phyloP scores from a whole-genome alignment of 2,797 vertebrate species.

The Anableps anableps region DNA sequence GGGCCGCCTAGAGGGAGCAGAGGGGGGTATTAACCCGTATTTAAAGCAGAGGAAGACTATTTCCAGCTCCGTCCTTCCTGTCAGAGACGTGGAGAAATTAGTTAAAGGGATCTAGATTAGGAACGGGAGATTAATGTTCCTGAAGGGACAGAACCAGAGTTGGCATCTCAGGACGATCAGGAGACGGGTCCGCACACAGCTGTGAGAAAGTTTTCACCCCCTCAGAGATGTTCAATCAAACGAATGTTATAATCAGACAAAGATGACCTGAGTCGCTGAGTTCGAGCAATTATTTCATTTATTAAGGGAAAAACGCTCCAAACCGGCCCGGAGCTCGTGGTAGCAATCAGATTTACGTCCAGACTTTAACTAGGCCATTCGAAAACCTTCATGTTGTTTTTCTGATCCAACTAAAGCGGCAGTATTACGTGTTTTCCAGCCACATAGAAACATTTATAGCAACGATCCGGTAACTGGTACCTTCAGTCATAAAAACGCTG shows the following conservation, averaged over 20 bases:
- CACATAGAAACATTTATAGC: too few relatives aligned
- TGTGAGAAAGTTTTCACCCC: neutral
- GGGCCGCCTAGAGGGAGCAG: constrained; percentile 66
- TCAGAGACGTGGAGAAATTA: constrained; percentile 29
- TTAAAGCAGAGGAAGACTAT: constrained; percentile 37
- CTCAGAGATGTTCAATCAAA: neutral
- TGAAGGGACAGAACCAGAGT: neutral
- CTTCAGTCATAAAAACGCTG: too few relatives aligned
- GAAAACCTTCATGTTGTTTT: too few relatives aligned
- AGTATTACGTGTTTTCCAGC: too few relatives aligned
- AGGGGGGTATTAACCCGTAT: constrained; percentile 72
- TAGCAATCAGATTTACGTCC: too few relatives aligned
- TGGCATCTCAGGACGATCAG: neutral
- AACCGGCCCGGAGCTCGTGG: too few relatives aligned
- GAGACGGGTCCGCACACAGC: neutral
- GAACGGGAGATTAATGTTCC: constrained; percentile 1
- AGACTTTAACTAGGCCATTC: too few relatives aligned
- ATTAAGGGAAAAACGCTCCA: too few relatives aligned
- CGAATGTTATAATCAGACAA: neutral
- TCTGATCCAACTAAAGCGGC: too few relatives aligned
- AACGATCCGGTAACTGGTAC: too few relatives aligned
- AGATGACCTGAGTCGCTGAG: too few relatives aligned
- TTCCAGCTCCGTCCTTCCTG: constrained; percentile 34
- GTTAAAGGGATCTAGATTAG: constrained; percentile 5
- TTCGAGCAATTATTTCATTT: neutral